Base-by-base conservation (phyloP, 2,113 vertebrate genomes). In the Clupea harengus region DNA sequence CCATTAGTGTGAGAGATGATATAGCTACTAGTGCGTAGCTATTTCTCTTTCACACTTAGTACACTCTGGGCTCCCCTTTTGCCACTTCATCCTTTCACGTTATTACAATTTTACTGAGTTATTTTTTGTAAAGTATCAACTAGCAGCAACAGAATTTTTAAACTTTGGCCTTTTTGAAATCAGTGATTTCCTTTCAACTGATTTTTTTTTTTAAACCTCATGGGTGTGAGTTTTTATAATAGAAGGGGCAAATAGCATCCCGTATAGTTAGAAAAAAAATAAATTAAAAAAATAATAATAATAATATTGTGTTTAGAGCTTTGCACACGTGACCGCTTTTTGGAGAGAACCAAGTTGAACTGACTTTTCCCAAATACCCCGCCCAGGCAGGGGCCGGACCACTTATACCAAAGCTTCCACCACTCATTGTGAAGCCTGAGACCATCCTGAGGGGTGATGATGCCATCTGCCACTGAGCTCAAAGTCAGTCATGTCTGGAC, bases 311-410 rank as follows among this genome's bases (percentile, higher is more conserved):
- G 60, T 9, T 67, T 25, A 6, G 52, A 54, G 60, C 60, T 67
- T 67, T 67, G 60, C 60, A 67, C 60, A 67, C 4, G 60, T 25
- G 60, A 67, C 60, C 25, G 60, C 60, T n/a, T n/a, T n/a, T 67
- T 28, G 60, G 60, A 67, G 60, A 67, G 60, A 67, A 67, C 60
- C 60, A 28, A 28, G 60, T 67, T 67, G 60, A 67, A 67, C 60
- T 67, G 60, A 67, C 60, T 67, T 67, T 67, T 67, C 60, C 60
- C 60, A 67, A 67, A 67, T 67, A 67, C 60, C 60, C 60, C 60
- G 60, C 60, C 60, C 60, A 67, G 60, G 60, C 60, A 25, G 60
- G 60, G 60, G 60, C 10, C 10, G 60, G 25, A 67, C 60, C 60
- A 25, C 22, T 67, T 25, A n/a, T 28, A 67, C 60, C 60, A 67